Percentiles rank a stretch among this genome's conserved stretches.
These are phyloP conservation scores for Rambutsinella grinnellia DNA, from an alignment of 2,888 invertebrate genomes.

Conservation along the genomic window DNA sequence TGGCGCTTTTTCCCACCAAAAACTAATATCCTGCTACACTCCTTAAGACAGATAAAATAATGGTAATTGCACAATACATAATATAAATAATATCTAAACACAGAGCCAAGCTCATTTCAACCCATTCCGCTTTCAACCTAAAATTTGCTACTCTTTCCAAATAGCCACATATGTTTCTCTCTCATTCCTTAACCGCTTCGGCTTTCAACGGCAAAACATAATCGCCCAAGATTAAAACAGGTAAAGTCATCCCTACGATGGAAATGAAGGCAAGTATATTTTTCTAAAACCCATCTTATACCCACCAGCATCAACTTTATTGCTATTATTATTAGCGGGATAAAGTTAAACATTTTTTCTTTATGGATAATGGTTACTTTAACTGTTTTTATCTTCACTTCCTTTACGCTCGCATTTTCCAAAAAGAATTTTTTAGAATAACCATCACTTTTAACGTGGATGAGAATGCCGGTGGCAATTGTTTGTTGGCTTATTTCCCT, in stretches of 20 bases:
- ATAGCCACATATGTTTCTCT: not conserved
- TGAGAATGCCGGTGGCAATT: not conserved
- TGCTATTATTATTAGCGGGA: constrained; percentile 9
- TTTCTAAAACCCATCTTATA: not conserved
- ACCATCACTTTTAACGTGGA: not conserved
- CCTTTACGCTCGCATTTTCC: too few relatives aligned
- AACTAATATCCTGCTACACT: not conserved
- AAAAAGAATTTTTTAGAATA: too few relatives aligned
- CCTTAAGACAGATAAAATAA: not conserved
- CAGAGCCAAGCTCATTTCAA: not conserved
- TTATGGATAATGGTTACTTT: constrained; percentile 5
- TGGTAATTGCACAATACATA: not conserved
- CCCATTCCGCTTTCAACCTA: not conserved
- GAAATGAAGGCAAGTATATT: not conserved
- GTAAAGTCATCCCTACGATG: not conserved
- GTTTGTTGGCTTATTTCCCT: not conserved
- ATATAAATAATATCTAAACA: not conserved
- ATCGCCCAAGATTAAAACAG: not conserved
- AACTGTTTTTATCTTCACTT: too few relatives aligned
- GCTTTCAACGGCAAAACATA: not conserved
- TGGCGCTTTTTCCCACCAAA: not conserved
- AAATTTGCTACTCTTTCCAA: not conserved
- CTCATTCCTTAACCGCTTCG: not conserved
- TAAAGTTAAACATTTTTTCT: constrained; percentile 10
- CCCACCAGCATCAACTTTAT: not conserved